Percentiles rank a stretch among this genome's conserved stretches.
Evolutionary conservation across 2,113 vertebrate genomes (phyloP).

Genomic region (Corydoras maculifer): DNA sequence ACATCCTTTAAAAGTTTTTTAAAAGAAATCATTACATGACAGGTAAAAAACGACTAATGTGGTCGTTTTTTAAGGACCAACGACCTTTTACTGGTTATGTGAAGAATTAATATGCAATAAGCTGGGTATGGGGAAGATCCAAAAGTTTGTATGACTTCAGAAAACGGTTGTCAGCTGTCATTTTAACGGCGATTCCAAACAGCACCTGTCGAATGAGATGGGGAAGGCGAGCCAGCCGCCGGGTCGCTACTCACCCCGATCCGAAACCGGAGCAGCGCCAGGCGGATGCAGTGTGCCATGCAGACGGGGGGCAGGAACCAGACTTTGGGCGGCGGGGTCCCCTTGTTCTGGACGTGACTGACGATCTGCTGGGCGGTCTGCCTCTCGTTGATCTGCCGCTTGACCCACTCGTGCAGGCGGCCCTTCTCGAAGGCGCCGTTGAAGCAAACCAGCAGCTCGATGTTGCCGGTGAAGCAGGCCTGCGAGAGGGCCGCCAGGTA

Average conservation of each 20-base stretch:
- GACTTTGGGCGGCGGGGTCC: constrained; percentile 92
- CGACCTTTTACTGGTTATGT: too few relatives aligned
- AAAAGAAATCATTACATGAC: too few relatives aligned
- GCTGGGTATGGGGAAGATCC: too few relatives aligned
- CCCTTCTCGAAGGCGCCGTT: constrained; percentile 94
- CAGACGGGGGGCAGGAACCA: constrained; percentile 93
- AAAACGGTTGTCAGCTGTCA: too few relatives aligned
- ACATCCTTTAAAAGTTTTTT: too few relatives aligned
- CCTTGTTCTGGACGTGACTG: constrained; percentile 94
- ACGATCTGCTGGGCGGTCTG: constrained; percentile 93
- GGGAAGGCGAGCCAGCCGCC: too few relatives aligned
- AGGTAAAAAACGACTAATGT: too few relatives aligned
- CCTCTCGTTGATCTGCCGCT: constrained; percentile 90
- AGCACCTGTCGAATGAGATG: neutral
- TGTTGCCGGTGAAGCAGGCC: constrained; percentile 90
- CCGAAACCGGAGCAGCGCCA: constrained; percentile 90
- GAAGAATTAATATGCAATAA: too few relatives aligned
- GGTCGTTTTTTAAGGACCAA: too few relatives aligned
- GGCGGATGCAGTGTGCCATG: constrained; percentile 93
- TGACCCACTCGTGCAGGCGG: constrained; percentile 94
- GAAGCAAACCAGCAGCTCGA: constrained; percentile 93
- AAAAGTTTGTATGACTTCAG: too few relatives aligned
- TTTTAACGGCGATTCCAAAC: too few relatives aligned
- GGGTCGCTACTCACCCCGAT: constrained; percentile 74
- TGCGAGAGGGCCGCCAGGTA: constrained; percentile 88